Base-by-base conservation (phyloP, 2,113 vertebrate genomes). In the Poecile atricapillus region DNA sequence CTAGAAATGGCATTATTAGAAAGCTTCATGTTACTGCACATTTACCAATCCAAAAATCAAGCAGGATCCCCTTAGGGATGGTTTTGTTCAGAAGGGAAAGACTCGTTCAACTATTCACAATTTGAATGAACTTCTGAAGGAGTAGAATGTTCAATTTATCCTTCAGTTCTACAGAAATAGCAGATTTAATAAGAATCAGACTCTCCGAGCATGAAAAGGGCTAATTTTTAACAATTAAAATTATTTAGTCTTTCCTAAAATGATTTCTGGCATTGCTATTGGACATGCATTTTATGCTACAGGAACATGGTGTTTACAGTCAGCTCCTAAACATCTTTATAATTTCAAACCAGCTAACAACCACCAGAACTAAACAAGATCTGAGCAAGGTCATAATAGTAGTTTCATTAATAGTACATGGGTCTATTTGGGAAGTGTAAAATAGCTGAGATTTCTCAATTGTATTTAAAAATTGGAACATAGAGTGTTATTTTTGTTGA, bases 401-500 rank as follows among this genome's bases (percentile, higher is more conserved):
- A 63, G 27, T 33, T 70, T 52, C 49, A 68, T 64, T 89, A 75
- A 56, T 65, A 71, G 44, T 83, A 78, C 10, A 25, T 1, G 1
- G 53, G 4, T 28, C 50, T 74, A 25, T 77, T 43, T 73, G 69
- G 24, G 43, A 88, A 93, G 85, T 35, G 35, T 86, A 68, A 95
- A 95, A 88, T 91, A 81, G 82, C 78, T 84, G 91, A 94, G 55
- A 83, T 87, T 87, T 95, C 89, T 97, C 94, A 96, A 85, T 30
- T 88, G 82, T 88, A 53, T 88, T 86, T 67, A 82, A 87, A 79
- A 91, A 90, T 44, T 93, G 87, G 94, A 92, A 87, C 35, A 71
- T 6, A 89, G 87, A 73, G 81, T 82, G 89, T 86, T 77, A 75
- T 95, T 93, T 95, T 96, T 96, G 94, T 97, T 96, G 97, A 97